A percentile compares a stretch with the other conserved stretches of the same genome.
Evolutionary conservation across 2,797 vertebrate species (phyloP).

Genomic region (Rhabdophis nuchalis): DNA sequence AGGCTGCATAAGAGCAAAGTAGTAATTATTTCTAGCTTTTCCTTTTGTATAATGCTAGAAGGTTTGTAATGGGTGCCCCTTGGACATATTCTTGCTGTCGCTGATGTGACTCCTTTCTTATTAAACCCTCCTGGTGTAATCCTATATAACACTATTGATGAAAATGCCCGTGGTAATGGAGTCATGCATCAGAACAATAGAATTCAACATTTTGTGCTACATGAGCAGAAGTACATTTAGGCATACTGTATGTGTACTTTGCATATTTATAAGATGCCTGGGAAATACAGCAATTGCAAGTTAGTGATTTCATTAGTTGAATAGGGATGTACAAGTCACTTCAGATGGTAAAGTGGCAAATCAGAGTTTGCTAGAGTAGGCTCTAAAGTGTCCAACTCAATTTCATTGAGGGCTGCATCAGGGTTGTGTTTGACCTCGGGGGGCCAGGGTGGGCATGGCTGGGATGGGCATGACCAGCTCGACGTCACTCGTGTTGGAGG

Average conservation of each 20-base stretch:
- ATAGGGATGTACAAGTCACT: not conserved
- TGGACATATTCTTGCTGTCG: conserved; percentile 24
- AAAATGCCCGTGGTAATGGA: not conserved
- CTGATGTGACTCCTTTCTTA: conserved; percentile 1
- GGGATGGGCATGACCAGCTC: too few species aligned
- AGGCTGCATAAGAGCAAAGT: conserved; percentile 9
- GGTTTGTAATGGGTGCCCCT: conserved; percentile 17
- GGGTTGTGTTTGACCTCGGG: too few species aligned
- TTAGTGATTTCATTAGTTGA: not conserved
- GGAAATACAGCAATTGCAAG: not conserved
- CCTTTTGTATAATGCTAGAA: conserved; percentile 25
- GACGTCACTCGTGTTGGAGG: too few species aligned
- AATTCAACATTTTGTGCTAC: conserved; percentile 1
- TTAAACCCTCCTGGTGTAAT: not conserved
- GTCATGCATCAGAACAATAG: conserved; percentile 10
- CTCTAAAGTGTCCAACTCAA: not conserved
- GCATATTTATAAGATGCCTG: not conserved
- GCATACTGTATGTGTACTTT: not conserved
- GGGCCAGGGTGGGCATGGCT: too few species aligned
- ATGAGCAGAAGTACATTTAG: conserved; percentile 8
- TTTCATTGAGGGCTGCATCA: too few species aligned
- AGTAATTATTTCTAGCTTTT: conserved; percentile 23
- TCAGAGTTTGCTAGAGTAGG: not conserved
- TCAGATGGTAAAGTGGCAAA: not conserved
- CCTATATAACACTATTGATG: not conserved